Evolutionary conservation across 2,797 vertebrate genomes (phyloP), one percentile per base, ranked within the genome.

Genomic region (Notolabrus celidotus): DNA sequence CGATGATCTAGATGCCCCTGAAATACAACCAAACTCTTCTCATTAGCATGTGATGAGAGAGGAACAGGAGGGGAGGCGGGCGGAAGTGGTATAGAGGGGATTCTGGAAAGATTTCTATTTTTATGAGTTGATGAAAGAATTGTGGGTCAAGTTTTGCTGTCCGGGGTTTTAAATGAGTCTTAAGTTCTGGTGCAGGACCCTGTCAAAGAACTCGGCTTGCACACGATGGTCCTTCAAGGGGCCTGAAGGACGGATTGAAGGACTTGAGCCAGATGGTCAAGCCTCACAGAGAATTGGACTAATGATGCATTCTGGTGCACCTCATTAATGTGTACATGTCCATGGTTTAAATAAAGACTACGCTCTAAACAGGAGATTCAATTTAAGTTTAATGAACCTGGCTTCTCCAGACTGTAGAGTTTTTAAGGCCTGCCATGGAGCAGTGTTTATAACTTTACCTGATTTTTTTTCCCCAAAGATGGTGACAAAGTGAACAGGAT

Each of bases 231-330:
- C 34, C 41, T 36, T 74, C 51, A 62, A 16, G 45, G 51, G 17
- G 22, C 31, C 11, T 5, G 36, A 54, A 69, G 50, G 63, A 60
- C 45, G 50, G 9, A 65, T n/a, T 42, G 36, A 70, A 65, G 65
- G 63, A 66, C 56, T 61, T 16, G 27, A 54, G 59, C 54, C 69
- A 70, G 66, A 70, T 77, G 56, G 63, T 57, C 46, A 36, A 46
- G 19, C 8, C 52, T 51, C 29, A 16, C 16, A 34, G 61, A 58
- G 42, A 56, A 23, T 54, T 43, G 14, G 67, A 57, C 31, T 67
- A 67, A 71, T 66, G 55, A 63, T 25, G 69, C 52, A 55, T 67
- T 67, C 51, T 71, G 39, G 31, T 1, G 38, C 27, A 7, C 56
- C 65, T 58, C 60, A 52, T 71, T 77, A 54, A 33, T 15, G 2